Conservation (phyloP, 2,113 vertebrate species). For the Sinocyclocheilus anophthalmus region DNA sequence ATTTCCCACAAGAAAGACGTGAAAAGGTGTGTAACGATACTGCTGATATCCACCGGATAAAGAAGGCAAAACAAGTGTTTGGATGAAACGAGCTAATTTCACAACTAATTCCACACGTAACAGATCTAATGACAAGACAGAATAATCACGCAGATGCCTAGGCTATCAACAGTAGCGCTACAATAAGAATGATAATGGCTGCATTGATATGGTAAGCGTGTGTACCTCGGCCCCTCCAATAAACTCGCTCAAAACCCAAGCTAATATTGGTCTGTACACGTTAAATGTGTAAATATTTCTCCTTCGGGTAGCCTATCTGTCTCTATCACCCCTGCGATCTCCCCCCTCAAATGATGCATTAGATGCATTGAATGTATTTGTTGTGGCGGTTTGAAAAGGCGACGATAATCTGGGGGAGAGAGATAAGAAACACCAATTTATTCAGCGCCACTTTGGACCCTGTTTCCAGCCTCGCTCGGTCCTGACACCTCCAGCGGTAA, state of each 20-base stretch:
- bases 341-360: constrained; percentile 93
- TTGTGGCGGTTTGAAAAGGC: constrained; percentile 99
- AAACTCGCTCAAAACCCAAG: constrained; percentile 63
- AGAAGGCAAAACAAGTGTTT: constrained; percentile 53
- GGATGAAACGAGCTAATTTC: constrained; percentile 59
- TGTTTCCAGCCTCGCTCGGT: constrained; percentile 91
- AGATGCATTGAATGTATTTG: constrained; percentile 98
- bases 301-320: constrained; percentile 83
- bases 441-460: constrained; percentile 98
- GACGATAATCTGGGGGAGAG: constrained; percentile 98
- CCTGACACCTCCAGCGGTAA: constrained; percentile 94
- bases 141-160: constrained; percentile 71
- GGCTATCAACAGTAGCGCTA: constrained; percentile 62
- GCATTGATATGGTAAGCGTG: constrained; percentile 77
- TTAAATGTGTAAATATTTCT: constrained; percentile 80
- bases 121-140: constrained; percentile 58
- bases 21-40: constrained; percentile 28
- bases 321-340: constrained; percentile 90
- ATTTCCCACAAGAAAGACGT: constrained; percentile 38
- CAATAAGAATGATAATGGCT: constrained; percentile 68
- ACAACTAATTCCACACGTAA: constrained; percentile 51
- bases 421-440: constrained; percentile 99
- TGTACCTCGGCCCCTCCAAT: constrained; percentile 65
- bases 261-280: constrained; percentile 65
- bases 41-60: constrained; percentile 50